Conservation (phyloP, 2,888 invertebrate genomes). For the Hypercompe scribonia region DNA sequence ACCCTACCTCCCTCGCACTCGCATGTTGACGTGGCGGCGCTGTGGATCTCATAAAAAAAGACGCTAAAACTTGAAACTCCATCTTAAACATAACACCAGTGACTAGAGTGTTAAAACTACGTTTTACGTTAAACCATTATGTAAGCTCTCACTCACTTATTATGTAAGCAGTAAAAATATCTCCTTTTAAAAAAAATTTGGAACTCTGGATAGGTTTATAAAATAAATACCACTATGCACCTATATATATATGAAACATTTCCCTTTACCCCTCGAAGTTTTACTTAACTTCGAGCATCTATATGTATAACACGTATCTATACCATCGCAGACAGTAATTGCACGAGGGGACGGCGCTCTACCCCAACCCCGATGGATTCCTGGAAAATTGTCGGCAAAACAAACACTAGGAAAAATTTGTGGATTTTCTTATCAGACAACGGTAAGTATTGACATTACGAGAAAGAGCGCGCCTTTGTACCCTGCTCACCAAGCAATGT, state of each 20-base stretch:
- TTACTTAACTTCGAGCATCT: slow-evolving; percentile 22
- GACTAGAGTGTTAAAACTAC: background rate
- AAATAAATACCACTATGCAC: background rate
- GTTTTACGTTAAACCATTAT: background rate
- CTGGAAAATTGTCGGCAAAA: slow-evolving; percentile 54
- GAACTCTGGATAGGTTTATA: background rate
- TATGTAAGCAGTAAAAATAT: background rate
- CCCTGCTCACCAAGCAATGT: slow-evolving; percentile 36
- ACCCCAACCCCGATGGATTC: slow-evolving; percentile 51
- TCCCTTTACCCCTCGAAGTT: slow-evolving; percentile 33
- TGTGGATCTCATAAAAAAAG: slow-evolving; percentile 50
- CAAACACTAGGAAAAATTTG: slow-evolving; percentile 44
- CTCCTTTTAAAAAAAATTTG: background rate
- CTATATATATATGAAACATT: slow-evolving; percentile 16
- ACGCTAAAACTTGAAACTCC: slow-evolving; percentile 22
- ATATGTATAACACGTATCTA: slow-evolving; percentile 35
- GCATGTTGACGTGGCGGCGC: slow-evolving; percentile 50
- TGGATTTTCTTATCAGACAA: slow-evolving; percentile 33
- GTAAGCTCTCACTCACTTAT: background rate
- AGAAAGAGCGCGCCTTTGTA: slow-evolving; percentile 43
- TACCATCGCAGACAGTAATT: slow-evolving; percentile 52
- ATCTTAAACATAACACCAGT: slow-evolving; percentile 19
- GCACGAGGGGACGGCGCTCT: slow-evolving; percentile 54
- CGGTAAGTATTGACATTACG: slow-evolving; percentile 34
- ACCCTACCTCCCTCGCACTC: slow-evolving; percentile 49